These are phyloP conservation scores for Lepidurus arcticus DNA, from an alignment of 1,140 invertebrate genomes.

Conservation along the genomic window DNA sequence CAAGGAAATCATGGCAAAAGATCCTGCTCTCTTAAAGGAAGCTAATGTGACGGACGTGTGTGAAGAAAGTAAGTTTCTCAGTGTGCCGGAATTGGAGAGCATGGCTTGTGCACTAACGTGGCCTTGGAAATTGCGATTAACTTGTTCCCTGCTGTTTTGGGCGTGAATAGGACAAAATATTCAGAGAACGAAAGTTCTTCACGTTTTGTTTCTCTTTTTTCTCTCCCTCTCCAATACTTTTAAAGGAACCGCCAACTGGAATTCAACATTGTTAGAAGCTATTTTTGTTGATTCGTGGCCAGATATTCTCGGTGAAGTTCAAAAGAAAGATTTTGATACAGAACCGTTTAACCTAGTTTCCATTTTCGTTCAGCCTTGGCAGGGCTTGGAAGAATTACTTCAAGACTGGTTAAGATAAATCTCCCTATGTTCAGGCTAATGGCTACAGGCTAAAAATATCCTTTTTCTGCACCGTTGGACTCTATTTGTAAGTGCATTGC, in stretches of 20 bases:
- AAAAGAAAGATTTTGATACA: not conserved
- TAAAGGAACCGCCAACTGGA: not conserved
- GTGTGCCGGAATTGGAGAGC: not conserved
- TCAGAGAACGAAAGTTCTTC: not conserved
- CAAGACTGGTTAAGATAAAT: not conserved
- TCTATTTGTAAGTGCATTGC: not conserved
- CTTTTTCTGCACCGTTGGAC: not conserved
- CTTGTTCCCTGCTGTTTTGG: not conserved
- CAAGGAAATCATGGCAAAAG: not conserved
- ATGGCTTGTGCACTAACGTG: slow-evolving; percentile 18
- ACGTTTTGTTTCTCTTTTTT: not conserved
- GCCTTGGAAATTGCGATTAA: not conserved
- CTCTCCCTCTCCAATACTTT: not conserved
- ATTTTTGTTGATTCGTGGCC: slow-evolving; percentile 2
- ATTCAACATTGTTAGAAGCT: not conserved
- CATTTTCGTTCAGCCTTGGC: not conserved
- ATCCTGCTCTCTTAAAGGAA: not conserved
- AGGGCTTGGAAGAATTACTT: not conserved
- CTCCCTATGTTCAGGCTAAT: not conserved
- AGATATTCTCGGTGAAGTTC: slow-evolving; percentile 1
- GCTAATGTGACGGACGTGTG: not conserved
- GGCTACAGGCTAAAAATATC: not conserved
- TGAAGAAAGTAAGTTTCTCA: not conserved
- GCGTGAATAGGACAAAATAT: not conserved
- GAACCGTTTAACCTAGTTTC: not conserved